Percentiles rank a stretch among this genome's conserved stretches.
Evolutionary conservation across 2,113 vertebrate species (phyloP).

Genomic region (Fulica atra): DNA sequence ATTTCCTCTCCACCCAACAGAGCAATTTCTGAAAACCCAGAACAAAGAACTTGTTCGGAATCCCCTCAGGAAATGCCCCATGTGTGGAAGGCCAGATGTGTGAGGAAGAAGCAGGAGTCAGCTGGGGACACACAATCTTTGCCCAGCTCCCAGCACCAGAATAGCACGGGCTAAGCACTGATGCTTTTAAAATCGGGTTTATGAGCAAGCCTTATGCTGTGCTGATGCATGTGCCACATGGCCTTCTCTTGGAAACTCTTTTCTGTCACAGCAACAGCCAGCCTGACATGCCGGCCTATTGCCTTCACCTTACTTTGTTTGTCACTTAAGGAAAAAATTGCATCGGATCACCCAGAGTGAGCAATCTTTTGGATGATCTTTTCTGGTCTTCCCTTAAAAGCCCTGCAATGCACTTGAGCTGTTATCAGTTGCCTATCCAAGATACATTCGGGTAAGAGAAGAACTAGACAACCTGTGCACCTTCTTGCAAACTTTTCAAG

Average conservation of each 20-base stretch:
- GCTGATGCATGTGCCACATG: background rate
- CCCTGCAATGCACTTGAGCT: background rate
- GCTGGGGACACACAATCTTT: background rate
- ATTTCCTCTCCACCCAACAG: background rate
- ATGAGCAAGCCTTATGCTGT: background rate
- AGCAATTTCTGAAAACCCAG: background rate
- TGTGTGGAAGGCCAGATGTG: background rate
- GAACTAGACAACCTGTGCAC: background rate
- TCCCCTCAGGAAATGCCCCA: background rate
- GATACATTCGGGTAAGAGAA: background rate
- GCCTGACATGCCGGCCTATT: background rate
- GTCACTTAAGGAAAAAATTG: background rate
- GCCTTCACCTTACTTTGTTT: background rate
- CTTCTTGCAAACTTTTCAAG: background rate
- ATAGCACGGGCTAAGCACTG: accelerated
- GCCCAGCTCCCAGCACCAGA: background rate
- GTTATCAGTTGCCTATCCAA: background rate
- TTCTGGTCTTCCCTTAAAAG: background rate
- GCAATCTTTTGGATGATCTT: background rate
- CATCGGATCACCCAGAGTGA: background rate
- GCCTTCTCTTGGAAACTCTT: background rate
- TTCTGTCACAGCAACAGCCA: background rate
- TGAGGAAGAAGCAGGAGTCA: background rate
- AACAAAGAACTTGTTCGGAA: background rate
- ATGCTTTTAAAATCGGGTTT: background rate